phyloP scores from a whole-genome alignment of 2,888 invertebrate genomes.

The Crepidodera aurea region DNA sequence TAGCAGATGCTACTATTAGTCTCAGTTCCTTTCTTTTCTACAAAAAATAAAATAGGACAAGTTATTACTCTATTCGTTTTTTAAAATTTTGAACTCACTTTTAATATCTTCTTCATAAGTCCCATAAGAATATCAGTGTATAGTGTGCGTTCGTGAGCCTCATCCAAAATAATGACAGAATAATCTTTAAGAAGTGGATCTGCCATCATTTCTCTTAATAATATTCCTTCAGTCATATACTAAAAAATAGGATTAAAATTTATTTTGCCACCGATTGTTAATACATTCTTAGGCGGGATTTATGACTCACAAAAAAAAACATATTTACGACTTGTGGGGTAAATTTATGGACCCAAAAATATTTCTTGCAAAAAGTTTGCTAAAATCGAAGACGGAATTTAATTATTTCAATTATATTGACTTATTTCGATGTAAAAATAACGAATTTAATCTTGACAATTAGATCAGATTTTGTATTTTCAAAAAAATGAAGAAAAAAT shows the following conservation, averaged over 20 bases:
- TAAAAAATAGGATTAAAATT: slow-evolving; percentile 57
- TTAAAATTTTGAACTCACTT: slow-evolving; percentile 61
- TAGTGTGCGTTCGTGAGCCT: slow-evolving; percentile 93
- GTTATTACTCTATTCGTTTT: not conserved
- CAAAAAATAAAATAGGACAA: slow-evolving; percentile 22
- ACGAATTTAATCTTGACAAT: no score
- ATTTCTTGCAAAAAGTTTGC: no score
- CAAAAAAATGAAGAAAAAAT: no score
- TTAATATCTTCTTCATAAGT: slow-evolving; percentile 88
- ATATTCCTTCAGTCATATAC: slow-evolving; percentile 96
- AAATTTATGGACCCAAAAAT: no score
- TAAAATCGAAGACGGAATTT: no score
- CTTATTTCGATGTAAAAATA: no score
- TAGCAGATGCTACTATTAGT: slow-evolving; percentile 92
- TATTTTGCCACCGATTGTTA: not conserved
- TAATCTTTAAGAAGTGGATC: slow-evolving; percentile 93
- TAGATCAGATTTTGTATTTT: no score
- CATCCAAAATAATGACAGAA: slow-evolving; percentile 88
- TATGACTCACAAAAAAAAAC: no score
- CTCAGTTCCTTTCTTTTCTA: slow-evolving; percentile 74
- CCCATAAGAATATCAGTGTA: slow-evolving; percentile 95
- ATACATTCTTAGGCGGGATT: no score
- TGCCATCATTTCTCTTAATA: slow-evolving; percentile 92
- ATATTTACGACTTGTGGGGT: no score
- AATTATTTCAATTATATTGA: no score